Conservation (phyloP, 2,888 invertebrate species). For the Lasioglossum oenotherae region DNA sequence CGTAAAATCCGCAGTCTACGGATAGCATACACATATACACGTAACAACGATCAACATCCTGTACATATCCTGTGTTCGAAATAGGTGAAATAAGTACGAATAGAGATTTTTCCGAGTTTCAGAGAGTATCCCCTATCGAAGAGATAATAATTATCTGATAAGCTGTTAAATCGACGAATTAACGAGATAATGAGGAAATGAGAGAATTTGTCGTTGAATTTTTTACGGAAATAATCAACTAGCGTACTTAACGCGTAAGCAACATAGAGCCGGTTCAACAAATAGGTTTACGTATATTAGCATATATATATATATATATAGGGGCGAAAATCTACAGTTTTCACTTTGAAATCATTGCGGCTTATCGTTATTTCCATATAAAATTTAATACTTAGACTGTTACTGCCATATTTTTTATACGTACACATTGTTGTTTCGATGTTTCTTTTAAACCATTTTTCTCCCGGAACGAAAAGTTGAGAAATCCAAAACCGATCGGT, state of each 20-base stretch:
- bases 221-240: constrained; percentile 52
- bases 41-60: constrained; percentile 30
- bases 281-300: constrained; percentile 25
- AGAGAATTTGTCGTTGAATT: constrained; percentile 47
- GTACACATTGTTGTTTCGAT: constrained; percentile 33
- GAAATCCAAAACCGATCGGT: neutral
- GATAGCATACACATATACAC: neutral
- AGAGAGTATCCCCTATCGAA: constrained; percentile 28
- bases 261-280: constrained; percentile 41
- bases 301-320: no score
- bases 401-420: constrained; percentile 74
- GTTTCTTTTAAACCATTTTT: constrained; percentile 30
- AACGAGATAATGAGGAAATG: constrained; percentile 36
- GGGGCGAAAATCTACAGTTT: constrained; percentile 29
- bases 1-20: neutral
- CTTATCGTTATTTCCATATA: constrained; percentile 36
- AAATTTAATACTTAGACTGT: constrained; percentile 46
- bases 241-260: constrained; percentile 39
- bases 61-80: constrained; percentile 54
- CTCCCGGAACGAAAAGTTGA: neutral
- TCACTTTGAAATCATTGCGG: constrained; percentile 37
- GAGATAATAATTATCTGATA: constrained; percentile 53
- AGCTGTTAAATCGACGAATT: constrained; percentile 52
- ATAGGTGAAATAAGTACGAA: constrained; percentile 30
- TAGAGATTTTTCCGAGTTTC: constrained; percentile 32